Percentiles rank a stretch among this genome's conserved stretches.
phyloP scores from a whole-genome alignment of 2,888 invertebrate genomes.

The Cantharis lateralis region DNA sequence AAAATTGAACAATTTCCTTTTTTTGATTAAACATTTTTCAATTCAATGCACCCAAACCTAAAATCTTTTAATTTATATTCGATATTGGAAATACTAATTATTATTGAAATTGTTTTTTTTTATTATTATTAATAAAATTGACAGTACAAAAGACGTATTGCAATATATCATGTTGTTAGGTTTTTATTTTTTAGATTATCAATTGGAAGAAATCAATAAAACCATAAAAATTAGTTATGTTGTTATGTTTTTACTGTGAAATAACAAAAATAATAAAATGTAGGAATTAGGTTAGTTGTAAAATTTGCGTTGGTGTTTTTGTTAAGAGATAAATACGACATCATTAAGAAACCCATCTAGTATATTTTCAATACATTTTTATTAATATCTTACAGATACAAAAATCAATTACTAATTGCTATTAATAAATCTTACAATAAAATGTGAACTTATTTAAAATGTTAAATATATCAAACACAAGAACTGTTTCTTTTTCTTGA shows the following conservation, averaged over 20 bases:
- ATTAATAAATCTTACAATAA: not conserved
- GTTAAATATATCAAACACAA: not conserved
- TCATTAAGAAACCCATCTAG: not conserved
- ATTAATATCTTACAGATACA: not conserved
- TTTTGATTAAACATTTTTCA: not conserved
- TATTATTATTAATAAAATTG: not conserved
- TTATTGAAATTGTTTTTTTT: not conserved
- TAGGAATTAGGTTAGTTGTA: not conserved
- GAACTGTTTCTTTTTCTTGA: not conserved
- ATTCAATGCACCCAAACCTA: not conserved
- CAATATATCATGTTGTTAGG: not conserved
- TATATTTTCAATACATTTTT: not conserved
- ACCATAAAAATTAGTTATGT: not conserved
- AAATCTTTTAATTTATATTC: not conserved
- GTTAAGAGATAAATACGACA: not conserved
- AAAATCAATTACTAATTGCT: not conserved
- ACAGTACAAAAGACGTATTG: not conserved
- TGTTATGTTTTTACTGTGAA: not conserved
- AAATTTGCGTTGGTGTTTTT: not conserved
- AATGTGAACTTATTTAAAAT: not conserved
- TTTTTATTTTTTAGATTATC: not conserved
- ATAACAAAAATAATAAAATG: not conserved
- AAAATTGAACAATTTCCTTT: not conserved
- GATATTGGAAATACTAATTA: not conserved
- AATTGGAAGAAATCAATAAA: not conserved